Evolutionary conservation across 2,113 vertebrate genomes (phyloP), one percentile per base, ranked within the genome.

Genomic region (Odocoileus hemionus): DNA sequence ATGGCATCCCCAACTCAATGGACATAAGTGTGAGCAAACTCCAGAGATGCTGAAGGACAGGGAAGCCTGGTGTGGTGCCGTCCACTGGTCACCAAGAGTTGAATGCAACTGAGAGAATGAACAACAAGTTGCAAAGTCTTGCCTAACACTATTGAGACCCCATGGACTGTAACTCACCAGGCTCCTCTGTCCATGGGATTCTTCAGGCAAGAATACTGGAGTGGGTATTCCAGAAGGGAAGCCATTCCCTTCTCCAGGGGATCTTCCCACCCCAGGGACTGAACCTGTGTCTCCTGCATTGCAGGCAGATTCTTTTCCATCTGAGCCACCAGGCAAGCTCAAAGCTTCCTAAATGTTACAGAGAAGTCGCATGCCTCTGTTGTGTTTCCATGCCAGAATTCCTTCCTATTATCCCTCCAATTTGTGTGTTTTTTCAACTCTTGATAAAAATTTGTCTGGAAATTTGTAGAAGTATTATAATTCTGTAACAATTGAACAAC

Each of bases 361-460:
- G n/a, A 54, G 36, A 91, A 93, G 78, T 70, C 17, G 19, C n/a
- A 83, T 79, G 11, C 89, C 52, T 91, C 13, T 83, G 70, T 86
- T 74, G 6, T 54, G 30, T 79, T 92, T 92, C 45, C 70, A 47
- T 23, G 12, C 3, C 50, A 61, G 74, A 84, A 79, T 89, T 93
- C 61, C 45, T n/a, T 94, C 12, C 25, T 84, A 16, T 60, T 10
- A 79, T 89, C 23, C 33, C 43, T 95, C 83, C 91, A 88, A 96
- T 93, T 60, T 96, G 91, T 33, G 92, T 87, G 33, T 61, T 86
- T 94, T 89, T 90, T 76, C 64, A 87, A 67, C 89, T 82, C 45
- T 50, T 89, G n/a, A 89, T 78, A 86, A 83, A 94, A 96, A 39
- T 50, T 8, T 93, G 30, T 94, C 50, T 70, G 83, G 55, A 97